Percentiles rank a stretch among this genome's conserved stretches.
phyloP scores from a whole-genome alignment of 2,797 vertebrate genomes.

The Ispidina picta region DNA sequence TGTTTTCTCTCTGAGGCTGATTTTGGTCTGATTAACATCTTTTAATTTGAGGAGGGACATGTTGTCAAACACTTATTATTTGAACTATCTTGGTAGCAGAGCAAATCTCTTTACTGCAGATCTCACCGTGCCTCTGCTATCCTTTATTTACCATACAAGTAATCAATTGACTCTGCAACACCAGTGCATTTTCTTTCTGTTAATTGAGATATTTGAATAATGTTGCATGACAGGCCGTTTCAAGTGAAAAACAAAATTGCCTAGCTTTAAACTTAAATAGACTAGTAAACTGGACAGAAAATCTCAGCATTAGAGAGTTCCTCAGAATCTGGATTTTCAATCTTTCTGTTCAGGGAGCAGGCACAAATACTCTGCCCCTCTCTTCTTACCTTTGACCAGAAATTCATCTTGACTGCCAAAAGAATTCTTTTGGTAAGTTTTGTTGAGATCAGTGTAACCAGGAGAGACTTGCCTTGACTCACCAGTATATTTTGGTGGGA shows the following conservation, averaged over 20 bases:
- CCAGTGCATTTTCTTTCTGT: neutral
- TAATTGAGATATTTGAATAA: neutral
- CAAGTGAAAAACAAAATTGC: neutral
- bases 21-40: neutral
- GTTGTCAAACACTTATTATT: neutral
- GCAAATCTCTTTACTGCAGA: neutral
- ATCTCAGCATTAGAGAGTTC: neutral
- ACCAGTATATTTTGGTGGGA: rapidly evolving
- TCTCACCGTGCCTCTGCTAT: rapidly evolving
- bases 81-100: neutral
- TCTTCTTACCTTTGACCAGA: neutral
- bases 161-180: neutral
- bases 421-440: neutral
- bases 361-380: neutral
- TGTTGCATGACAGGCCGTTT: neutral
- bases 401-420: neutral
- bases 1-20: neutral
- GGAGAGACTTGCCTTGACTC: neutral
- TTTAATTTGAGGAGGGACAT: neutral
- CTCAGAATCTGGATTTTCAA: neutral
- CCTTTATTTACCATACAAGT: neutral
- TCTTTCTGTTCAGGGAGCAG: neutral
- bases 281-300: neutral
- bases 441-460: neutral
- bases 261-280: neutral